Conservation (phyloP, 2,113 vertebrate genomes). For the Climacteris rufus region DNA sequence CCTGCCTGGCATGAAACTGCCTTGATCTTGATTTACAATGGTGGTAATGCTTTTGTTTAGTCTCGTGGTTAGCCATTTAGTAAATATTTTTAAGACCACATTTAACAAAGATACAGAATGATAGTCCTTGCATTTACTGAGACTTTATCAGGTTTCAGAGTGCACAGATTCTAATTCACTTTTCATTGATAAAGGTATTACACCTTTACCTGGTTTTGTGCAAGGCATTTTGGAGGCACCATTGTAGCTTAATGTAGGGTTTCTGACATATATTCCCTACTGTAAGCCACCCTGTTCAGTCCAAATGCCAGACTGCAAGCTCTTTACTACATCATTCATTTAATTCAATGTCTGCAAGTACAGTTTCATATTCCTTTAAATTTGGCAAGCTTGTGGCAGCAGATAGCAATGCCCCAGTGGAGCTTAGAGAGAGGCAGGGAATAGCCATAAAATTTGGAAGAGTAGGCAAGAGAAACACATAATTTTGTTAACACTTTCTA, state of each 20-base stretch:
- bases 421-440: background rate
- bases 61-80: constrained; percentile 67
- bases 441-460: background rate
- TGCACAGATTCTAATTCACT: background rate
- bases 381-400: background rate
- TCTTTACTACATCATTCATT: background rate
- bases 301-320: background rate
- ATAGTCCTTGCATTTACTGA: constrained; percentile 38
- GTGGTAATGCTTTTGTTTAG: constrained; percentile 73
- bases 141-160: background rate
- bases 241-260: background rate
- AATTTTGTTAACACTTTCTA: background rate
- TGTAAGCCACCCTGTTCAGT: background rate
- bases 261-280: background rate
- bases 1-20: constrained; percentile 68
- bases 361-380: background rate
- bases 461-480: background rate
- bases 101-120: constrained; percentile 52
- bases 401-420: background rate
- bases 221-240: background rate
- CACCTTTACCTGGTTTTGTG: constrained; percentile 36
- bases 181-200: background rate
- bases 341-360: background rate
- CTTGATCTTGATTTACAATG: constrained; percentile 73
- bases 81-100: constrained; percentile 69